These are phyloP conservation scores for Lepus timidus DNA, from an alignment of 2,113 vertebrate species.

Conservation along the genomic window DNA sequence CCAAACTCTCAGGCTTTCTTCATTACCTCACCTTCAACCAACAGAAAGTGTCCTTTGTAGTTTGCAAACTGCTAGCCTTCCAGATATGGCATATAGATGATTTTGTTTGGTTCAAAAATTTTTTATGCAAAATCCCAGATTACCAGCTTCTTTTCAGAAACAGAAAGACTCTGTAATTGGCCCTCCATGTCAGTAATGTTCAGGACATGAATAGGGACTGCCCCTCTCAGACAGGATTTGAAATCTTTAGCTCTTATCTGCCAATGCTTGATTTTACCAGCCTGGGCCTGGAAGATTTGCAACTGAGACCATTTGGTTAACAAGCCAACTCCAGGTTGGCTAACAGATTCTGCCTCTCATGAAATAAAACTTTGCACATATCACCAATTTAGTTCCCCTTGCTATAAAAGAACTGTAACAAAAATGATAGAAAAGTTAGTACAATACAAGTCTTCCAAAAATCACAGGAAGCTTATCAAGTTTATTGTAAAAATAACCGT, in stretches of 20 bases:
- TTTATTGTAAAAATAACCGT: slow-evolving; percentile 16
- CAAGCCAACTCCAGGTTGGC: not conserved
- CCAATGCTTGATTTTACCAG: not conserved
- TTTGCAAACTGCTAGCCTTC: not conserved
- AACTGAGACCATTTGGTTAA: slow-evolving; percentile 1
- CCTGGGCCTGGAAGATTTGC: not conserved
- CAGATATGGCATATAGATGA: not conserved
- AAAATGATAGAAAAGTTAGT: slow-evolving; percentile 7
- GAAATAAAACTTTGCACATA: not conserved
- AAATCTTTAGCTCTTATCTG: not conserved
- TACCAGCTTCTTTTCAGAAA: slow-evolving; percentile 18
- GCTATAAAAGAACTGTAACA: slow-evolving; percentile 36
- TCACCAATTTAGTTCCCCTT: not conserved
- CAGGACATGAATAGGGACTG: not conserved
- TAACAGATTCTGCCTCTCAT: not conserved
- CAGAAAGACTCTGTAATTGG: not conserved
- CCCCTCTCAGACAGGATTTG: not conserved
- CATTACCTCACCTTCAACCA: slow-evolving; percentile 17
- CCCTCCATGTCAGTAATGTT: not conserved
- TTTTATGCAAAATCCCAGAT: slow-evolving; percentile 35
- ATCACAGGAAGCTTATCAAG: not conserved
- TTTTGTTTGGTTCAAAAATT: not conserved
- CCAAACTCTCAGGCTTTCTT: slow-evolving; percentile 12
- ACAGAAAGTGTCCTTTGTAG: slow-evolving; percentile 26
- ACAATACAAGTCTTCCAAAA: not conserved